A percentile compares a stretch with the other conserved stretches of the same genome.
These are phyloP conservation scores for Dipus sagitta DNA, from an alignment of 2,797 vertebrate genomes.

Conservation along the genomic window DNA sequence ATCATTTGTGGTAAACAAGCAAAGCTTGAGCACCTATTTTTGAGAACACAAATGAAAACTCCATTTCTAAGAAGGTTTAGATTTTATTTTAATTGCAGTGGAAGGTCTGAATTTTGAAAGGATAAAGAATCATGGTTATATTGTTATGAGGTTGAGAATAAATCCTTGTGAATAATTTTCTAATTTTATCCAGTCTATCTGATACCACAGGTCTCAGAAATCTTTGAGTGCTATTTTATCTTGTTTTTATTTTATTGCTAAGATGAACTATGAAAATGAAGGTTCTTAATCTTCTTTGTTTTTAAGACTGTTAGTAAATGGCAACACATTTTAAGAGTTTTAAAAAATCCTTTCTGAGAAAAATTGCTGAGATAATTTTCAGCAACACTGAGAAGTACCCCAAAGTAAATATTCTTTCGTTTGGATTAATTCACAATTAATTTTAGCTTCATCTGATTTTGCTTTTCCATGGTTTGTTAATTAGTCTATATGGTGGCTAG, in stretches of 20 bases:
- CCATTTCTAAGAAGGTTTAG: conserved; percentile 60
- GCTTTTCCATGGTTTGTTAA: conserved; percentile 34
- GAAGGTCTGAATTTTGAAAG: conserved; percentile 65
- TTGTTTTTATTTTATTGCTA: conserved; percentile 37
- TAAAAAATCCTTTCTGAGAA: not conserved
- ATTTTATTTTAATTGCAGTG: conserved; percentile 70
- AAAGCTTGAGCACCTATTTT: conserved; percentile 57
- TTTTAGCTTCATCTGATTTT: conserved; percentile 7
- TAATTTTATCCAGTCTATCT: not conserved
- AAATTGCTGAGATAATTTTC: conserved; percentile 52
- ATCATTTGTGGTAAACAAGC: conserved; percentile 57
- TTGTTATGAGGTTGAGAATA: conserved; percentile 49
- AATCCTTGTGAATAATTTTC: conserved; percentile 42
- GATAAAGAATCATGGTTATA: conserved; percentile 26
- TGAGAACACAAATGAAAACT: conserved; percentile 46
- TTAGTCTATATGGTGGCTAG: conserved; percentile 1
- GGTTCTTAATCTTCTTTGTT: conserved; percentile 28
- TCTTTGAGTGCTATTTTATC: conserved; percentile 39
- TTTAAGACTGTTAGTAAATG: conserved; percentile 54
- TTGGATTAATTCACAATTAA: conserved; percentile 30
- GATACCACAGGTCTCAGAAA: not conserved
- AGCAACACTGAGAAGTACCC: conserved; percentile 26
- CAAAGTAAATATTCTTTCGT: not conserved
- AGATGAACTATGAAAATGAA: conserved; percentile 27
- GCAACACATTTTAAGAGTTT: not conserved